Evolutionary conservation across 64 coral and sea anemone genomes (phyloP).

Genomic region (Exaiptasia diaphana): DNA sequence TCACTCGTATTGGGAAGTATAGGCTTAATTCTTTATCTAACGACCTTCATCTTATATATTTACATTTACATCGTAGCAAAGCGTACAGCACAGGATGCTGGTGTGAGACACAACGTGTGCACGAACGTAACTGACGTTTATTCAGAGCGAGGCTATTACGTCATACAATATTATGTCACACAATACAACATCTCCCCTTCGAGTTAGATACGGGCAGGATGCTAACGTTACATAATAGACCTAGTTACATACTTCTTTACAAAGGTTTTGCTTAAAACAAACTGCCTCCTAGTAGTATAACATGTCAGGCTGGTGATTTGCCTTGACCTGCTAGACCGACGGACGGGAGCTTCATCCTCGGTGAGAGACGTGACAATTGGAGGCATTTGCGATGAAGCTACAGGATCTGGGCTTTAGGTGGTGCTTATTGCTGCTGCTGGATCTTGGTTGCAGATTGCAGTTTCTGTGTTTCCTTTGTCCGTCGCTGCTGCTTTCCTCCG

Average conservation of each 20-base stretch:
- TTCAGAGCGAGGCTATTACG: too few relatives aligned
- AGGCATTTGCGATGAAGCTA: too few relatives aligned
- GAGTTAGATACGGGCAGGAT: too few relatives aligned
- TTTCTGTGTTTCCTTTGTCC: too few relatives aligned
- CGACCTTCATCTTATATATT: constrained; percentile 45
- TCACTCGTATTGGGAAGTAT: constrained; percentile 4
- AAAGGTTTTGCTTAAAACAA: too few relatives aligned
- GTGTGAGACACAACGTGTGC: too few relatives aligned
- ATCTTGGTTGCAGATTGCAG: neutral
- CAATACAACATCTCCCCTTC: too few relatives aligned
- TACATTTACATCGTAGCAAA: constrained; percentile 58
- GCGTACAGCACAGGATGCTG: constrained; percentile 22
- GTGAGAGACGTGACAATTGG: neutral
- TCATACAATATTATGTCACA: too few relatives aligned
- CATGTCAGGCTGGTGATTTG: neutral
- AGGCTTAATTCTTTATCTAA: constrained; percentile 35
- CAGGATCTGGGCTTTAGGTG: too few relatives aligned
- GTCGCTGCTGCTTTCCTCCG: neutral
- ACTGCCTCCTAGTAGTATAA: neutral
- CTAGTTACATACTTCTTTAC: too few relatives aligned
- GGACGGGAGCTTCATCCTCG: neutral
- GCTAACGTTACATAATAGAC: too few relatives aligned
- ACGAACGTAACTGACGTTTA: too few relatives aligned
- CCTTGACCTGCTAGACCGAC: neutral
- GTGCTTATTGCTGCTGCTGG: neutral